Conservation (phyloP, 2,797 vertebrate species). For the Zalophus californianus region DNA sequence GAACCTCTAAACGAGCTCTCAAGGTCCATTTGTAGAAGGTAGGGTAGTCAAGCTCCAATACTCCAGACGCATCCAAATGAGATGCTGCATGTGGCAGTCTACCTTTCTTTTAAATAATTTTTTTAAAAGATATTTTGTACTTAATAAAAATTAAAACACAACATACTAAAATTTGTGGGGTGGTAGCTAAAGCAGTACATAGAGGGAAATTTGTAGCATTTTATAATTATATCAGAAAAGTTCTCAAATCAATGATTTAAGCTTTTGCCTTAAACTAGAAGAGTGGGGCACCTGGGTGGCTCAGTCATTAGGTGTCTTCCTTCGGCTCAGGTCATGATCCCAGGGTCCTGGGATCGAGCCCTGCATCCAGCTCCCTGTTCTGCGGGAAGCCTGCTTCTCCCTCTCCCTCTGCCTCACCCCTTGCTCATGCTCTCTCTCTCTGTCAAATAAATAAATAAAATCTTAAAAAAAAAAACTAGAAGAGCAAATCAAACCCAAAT, state of each 20-base stretch:
- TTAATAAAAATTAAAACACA: constrained; percentile 34
- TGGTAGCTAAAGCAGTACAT: neutral
- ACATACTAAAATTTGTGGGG: neutral
- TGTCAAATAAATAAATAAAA: no score
- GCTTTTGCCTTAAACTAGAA: neutral
- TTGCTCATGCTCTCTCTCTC: no score
- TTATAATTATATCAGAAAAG: neutral
- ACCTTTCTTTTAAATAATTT: neutral
- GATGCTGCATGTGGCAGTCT: neutral
- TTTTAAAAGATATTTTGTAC: neutral
- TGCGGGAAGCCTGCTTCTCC: no score
- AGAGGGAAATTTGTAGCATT: constrained; percentile 51
- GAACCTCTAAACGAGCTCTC: neutral
- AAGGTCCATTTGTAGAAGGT: neutral
- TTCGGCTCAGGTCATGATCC: no score
- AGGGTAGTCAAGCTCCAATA: neutral
- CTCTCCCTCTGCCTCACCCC: no score
- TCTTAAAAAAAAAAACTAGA: no score
- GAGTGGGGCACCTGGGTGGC: no score
- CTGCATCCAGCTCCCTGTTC: no score
- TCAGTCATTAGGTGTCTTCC: no score
- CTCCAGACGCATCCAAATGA: neutral
- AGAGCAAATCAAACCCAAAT: neutral
- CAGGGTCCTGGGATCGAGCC: no score
- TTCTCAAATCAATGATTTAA: constrained; percentile 10